Base-by-base conservation (phyloP, 2,888 invertebrate species). In the Andricus curvator region DNA sequence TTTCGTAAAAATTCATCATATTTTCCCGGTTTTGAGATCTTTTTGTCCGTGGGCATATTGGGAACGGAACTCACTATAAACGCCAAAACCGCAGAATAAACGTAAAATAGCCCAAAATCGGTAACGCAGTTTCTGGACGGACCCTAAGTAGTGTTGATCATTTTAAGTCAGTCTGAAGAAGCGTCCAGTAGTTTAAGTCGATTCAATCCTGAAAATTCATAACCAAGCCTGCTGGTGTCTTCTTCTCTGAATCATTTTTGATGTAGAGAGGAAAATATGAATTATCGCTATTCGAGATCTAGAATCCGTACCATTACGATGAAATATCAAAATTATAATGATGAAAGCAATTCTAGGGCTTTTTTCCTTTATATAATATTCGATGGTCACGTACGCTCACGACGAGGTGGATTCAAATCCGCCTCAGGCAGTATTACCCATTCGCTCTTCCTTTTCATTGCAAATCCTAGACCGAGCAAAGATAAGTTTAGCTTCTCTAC, bases 401-500 rank as follows among this genome's bases (percentile, higher is more conserved):
- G 64, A 66, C 67, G 66, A 29, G 56, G n/a, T 56, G 56, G 33
- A 74, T 74, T 74, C 56, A 37, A 74, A 74, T 51, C 56, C 56
- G 6, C 25, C 25, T 15, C 2, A 25, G 29, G 25, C 15, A 62
- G 17, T 25, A 62, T 29, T 9, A 83, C 9, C 77, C 88, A 86
- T 80, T 74, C 44, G 60, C 64, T 67, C 25, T 62, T 37, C 41
- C 68, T 33, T 67, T 78, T 68, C 41, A 60, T 51, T 67, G 78
- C 41, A 67, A 41, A 68, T 78, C 78, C 67, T 11, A 66, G 37
- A 56, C 56, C 33, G 9, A 56, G 74, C 20, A 22, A 74, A 74
- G 74, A 74, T 74, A 74, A 74, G 56, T 74, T 85, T 84, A 60
- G 80, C 81, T 77, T 62, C 79, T 77, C 83, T 79, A 77, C 81